A percentile compares a stretch with the other conserved stretches of the same genome.
phyloP scores from a whole-genome alignment of 2,113 vertebrate genomes.

The Sander vitreus region DNA sequence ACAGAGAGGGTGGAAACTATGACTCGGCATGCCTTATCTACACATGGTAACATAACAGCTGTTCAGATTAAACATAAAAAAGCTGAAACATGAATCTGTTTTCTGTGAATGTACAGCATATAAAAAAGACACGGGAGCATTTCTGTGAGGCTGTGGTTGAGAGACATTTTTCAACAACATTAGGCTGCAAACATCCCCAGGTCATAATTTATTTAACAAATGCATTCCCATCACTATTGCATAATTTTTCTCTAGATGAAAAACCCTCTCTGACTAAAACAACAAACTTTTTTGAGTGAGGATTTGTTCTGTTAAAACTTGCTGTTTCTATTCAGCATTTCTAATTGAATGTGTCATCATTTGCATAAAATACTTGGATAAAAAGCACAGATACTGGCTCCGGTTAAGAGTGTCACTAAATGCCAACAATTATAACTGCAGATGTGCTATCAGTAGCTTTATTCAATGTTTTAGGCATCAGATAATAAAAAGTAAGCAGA shows the following conservation, averaged over 20 bases:
- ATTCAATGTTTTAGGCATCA: conserved; percentile 17
- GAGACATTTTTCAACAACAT: conserved; percentile 41
- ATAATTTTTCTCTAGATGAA: conserved; percentile 52
- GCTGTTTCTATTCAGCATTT: conserved; percentile 28
- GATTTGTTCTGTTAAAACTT: conserved; percentile 37
- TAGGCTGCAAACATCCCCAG: conserved; percentile 43
- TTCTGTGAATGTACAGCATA: too few relatives aligned
- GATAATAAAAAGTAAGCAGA: conserved; percentile 30
- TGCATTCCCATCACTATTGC: conserved; percentile 47
- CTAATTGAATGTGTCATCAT: conserved; percentile 52
- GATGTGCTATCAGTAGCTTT: conserved; percentile 33
- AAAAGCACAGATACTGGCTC: conserved; percentile 26
- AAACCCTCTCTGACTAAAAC: conserved; percentile 29
- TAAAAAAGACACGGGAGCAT: neutral
- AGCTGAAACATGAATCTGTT: neutral
- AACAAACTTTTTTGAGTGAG: too few relatives aligned
- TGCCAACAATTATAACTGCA: conserved; percentile 31
- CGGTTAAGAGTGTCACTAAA: conserved; percentile 54
- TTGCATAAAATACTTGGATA: conserved; percentile 53
- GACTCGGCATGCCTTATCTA: neutral
- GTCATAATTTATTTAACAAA: conserved; percentile 71
- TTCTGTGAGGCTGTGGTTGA: neutral
- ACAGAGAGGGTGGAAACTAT: conserved; percentile 7
- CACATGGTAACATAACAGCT: neutral
- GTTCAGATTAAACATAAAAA: neutral